These are phyloP conservation scores for Seladonia tumulorum DNA, from an alignment of 2,888 invertebrate genomes.

Conservation along the genomic window DNA sequence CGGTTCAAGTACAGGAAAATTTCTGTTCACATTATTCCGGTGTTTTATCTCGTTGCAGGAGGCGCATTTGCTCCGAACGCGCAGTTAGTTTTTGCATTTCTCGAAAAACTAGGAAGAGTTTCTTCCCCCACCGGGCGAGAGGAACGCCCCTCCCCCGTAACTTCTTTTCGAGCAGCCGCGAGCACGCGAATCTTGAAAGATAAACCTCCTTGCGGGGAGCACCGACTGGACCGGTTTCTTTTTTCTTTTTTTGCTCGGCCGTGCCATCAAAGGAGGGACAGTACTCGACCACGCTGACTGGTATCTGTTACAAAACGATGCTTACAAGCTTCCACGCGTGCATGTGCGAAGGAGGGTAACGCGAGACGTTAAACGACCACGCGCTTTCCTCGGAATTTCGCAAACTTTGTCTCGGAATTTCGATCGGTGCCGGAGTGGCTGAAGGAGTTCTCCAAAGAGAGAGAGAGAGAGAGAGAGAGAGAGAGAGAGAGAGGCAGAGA, in stretches of 20 bases:
- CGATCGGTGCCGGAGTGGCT: slow-evolving; percentile 33
- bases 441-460: background rate
- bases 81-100: background rate
- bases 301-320: slow-evolving; percentile 61
- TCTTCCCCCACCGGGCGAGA: background rate
- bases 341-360: slow-evolving; percentile 32
- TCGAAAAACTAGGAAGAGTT: slow-evolving; percentile 14
- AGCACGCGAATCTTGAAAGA: slow-evolving; percentile 55
- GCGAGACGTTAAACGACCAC: slow-evolving; percentile 42
- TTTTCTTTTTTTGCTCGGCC: slow-evolving; percentile 44
- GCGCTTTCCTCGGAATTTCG: slow-evolving; percentile 51
- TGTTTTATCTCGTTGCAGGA: background rate
- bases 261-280: slow-evolving; percentile 62
- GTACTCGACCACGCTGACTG: slow-evolving; percentile 47
- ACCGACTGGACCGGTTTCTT: slow-evolving; percentile 74
- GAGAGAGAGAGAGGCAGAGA: background rate
- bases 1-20: too few relatives aligned
- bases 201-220: slow-evolving; percentile 67
- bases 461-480: background rate
- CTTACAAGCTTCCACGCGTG: slow-evolving; percentile 50
- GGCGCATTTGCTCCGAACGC: background rate
- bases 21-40: background rate
- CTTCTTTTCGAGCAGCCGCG: slow-evolving; percentile 48
- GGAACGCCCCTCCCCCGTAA: slow-evolving; percentile 38
- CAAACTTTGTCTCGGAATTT: slow-evolving; percentile 56